A percentile compares a stretch with the other conserved stretches of the same genome.
Evolutionary conservation across 2,797 vertebrate species (phyloP).

Genomic region (Sebastes aleutianus): DNA sequence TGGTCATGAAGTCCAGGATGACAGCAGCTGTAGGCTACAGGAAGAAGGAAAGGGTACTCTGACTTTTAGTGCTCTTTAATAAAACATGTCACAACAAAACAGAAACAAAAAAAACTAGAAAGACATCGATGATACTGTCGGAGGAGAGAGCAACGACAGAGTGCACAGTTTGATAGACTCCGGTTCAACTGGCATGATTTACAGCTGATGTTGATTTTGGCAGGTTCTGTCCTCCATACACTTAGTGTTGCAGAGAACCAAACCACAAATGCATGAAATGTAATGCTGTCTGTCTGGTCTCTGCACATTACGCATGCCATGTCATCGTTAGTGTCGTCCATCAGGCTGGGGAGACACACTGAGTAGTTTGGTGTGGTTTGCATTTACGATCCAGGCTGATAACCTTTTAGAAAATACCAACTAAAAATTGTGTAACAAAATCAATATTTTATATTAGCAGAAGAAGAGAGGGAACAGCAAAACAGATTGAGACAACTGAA

Average conservation of each 20-base stretch:
- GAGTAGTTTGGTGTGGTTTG: neutral
- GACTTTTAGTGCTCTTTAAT: constrained; percentile 43
- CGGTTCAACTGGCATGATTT: neutral
- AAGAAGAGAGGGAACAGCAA: neutral
- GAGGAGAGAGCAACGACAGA: neutral
- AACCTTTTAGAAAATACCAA: neutral
- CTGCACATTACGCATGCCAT: neutral
- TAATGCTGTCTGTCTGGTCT: neutral
- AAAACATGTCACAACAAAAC: constrained; percentile 39
- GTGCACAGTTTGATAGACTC: neutral
- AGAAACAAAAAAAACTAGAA: constrained; percentile 13
- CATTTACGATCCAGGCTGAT: neutral
- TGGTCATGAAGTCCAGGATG: constrained; percentile 97
- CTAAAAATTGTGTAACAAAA: neutral
- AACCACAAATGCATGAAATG: neutral
- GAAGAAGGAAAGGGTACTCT: constrained; percentile 47
- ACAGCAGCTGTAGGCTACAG: constrained; percentile 92
- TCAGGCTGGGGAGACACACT: neutral
- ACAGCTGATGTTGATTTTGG: neutral
- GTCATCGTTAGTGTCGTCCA: neutral
- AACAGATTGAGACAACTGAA: neutral
- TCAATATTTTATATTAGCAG: neutral
- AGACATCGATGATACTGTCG: constrained; percentile 1
- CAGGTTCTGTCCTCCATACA: too few relatives aligned
- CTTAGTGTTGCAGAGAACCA: neutral